These are phyloP conservation scores for Tigriopus japonicus DNA, from an alignment of 1,140 invertebrate genomes.

Conservation along the genomic window DNA sequence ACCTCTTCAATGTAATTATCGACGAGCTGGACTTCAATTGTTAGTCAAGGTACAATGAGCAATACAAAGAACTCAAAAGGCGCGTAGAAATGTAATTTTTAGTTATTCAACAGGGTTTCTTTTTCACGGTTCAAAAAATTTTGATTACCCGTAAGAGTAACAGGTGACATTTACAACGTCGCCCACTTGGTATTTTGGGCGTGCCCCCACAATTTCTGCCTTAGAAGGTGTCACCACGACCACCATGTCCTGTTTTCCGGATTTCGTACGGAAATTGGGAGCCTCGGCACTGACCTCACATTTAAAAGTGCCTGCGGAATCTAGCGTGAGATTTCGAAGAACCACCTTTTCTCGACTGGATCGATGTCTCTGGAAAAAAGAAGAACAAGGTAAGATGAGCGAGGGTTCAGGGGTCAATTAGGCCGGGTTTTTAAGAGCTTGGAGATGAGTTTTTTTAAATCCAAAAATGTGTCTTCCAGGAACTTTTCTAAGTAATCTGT, in stretches of 20 bases:
- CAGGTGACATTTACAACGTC: conserved; percentile 20
- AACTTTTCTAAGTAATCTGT: too few species aligned
- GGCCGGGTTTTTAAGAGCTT: too few species aligned
- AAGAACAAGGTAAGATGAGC: neutral
- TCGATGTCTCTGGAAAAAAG: conserved; percentile 18
- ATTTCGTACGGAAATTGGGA: conserved; percentile 44
- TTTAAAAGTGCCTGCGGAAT: conserved; percentile 32
- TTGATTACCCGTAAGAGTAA: conserved; percentile 12
- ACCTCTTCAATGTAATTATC: too few species aligned
- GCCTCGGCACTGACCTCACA: conserved; percentile 67
- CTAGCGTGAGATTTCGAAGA: conserved; percentile 28
- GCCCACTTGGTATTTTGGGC: conserved; percentile 17
- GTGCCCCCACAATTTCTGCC: conserved; percentile 15
- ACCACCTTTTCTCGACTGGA: conserved; percentile 37
- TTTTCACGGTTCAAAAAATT: too few species aligned
- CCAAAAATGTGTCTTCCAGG: too few species aligned
- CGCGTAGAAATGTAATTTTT: too few species aligned
- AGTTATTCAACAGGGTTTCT: too few species aligned
- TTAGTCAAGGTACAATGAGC: too few species aligned
- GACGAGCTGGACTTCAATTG: too few species aligned
- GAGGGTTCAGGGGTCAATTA: too few species aligned
- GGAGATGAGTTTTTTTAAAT: too few species aligned
- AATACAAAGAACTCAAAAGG: too few species aligned
- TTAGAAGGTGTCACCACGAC: conserved; percentile 15
- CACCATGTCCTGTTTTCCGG: conserved; percentile 22